Conservation (phyloP, 2,888 invertebrate genomes). For the Nomada goodeniana region DNA sequence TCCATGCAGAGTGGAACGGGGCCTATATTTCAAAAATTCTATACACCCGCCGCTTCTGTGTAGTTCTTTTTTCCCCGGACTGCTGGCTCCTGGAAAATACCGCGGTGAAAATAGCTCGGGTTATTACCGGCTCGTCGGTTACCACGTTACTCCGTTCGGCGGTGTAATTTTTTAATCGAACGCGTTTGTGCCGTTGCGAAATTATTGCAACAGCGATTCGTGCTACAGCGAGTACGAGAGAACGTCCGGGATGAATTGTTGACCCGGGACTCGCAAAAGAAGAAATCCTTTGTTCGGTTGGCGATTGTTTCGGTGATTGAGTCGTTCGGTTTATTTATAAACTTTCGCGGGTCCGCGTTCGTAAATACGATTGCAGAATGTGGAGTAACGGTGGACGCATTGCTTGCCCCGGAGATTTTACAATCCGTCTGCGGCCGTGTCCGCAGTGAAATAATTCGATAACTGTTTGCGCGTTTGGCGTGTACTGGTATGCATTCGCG, state of each 20-base stretch:
- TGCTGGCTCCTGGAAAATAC: slow-evolving; percentile 15
- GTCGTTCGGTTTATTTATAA: neutral
- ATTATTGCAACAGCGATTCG: neutral
- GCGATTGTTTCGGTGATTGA: neutral
- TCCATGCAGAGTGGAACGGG: slow-evolving; percentile 32
- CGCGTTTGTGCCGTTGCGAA: neutral
- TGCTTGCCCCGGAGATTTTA: too few relatives aligned
- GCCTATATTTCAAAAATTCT: slow-evolving; percentile 67
- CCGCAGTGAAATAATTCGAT: too few relatives aligned
- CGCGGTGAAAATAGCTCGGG: slow-evolving; percentile 34
- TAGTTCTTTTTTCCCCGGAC: slow-evolving; percentile 24
- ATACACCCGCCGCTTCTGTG: slow-evolving; percentile 4
- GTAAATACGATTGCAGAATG: too few relatives aligned
- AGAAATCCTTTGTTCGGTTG: neutral
- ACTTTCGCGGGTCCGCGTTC: too few relatives aligned
- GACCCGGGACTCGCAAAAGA: neutral
- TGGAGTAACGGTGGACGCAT: too few relatives aligned
- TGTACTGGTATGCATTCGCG: too few relatives aligned
- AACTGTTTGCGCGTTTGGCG: too few relatives aligned
- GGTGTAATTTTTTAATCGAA: slow-evolving; percentile 29
- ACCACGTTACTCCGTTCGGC: neutral
- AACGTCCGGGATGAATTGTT: neutral
- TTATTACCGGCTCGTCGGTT: slow-evolving; percentile 44
- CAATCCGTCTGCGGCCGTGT: too few relatives aligned
- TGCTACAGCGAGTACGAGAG: too few relatives aligned